Evolutionary conservation across 1,140 invertebrate species (phyloP).

Genomic region (Drosophila arawakana): DNA sequence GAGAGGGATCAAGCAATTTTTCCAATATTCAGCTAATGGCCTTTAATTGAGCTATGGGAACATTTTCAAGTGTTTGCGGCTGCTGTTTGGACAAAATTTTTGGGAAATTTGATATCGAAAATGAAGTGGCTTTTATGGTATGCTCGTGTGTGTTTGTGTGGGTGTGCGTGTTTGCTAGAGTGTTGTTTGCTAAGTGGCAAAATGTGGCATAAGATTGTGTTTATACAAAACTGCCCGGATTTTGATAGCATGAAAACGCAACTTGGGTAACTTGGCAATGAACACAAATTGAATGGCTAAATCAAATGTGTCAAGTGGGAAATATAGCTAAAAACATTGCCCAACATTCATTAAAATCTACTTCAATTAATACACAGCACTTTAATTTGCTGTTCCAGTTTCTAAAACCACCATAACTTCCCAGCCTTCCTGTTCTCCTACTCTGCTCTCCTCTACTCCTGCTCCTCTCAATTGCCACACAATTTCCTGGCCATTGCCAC

Average conservation of each 20-base stretch:
- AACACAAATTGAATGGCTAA: constrained; percentile 9
- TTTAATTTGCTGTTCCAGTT: constrained; percentile 66
- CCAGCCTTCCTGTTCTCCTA: neutral
- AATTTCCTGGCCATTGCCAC: constrained; percentile 71
- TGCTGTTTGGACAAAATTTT: constrained; percentile 62
- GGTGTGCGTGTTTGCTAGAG: constrained; percentile 2
- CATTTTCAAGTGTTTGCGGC: constrained; percentile 79
- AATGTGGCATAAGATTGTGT: constrained; percentile 34
- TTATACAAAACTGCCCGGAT: constrained; percentile 6
- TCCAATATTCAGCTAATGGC: constrained; percentile 67
- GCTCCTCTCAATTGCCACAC: constrained; percentile 35
- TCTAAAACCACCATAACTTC: constrained; percentile 25
- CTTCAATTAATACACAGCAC: constrained; percentile 67
- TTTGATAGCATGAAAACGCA: neutral
- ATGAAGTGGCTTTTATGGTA: constrained; percentile 59
- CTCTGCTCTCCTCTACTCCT: too few relatives aligned
- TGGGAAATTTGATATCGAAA: constrained; percentile 73
- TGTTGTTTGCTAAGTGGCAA: constrained; percentile 53
- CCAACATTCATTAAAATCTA: constrained; percentile 46
- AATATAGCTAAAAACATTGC: constrained; percentile 15
- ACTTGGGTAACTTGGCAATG: neutral
- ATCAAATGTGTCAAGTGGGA: constrained; percentile 18
- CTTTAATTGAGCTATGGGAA: constrained; percentile 82
- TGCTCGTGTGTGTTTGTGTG: constrained; percentile 9
- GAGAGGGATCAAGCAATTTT: constrained; percentile 18